Conservation (phyloP, 2,888 invertebrate genomes). For the Ceriagrion tenellum region DNA sequence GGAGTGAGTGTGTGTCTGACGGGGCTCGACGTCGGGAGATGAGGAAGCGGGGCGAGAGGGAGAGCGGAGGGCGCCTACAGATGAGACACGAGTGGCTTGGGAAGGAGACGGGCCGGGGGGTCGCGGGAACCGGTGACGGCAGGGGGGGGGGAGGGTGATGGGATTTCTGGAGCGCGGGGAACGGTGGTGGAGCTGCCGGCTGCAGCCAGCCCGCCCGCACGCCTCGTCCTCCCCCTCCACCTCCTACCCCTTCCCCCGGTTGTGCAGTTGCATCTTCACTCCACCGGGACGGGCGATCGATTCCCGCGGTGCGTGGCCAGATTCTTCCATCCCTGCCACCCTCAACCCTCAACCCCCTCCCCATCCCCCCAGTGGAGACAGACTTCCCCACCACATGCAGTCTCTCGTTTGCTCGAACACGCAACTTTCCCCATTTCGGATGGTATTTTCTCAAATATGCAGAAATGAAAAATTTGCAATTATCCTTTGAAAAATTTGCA, state of each 20-base stretch:
- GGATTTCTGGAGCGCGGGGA: background rate
- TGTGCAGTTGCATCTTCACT: background rate
- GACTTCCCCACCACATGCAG: background rate
- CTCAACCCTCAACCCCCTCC: background rate
- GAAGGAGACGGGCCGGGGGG: background rate
- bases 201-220: background rate
- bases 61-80: background rate
- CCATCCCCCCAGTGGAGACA: background rate
- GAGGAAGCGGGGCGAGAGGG: background rate
- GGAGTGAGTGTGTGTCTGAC: background rate
- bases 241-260: background rate
- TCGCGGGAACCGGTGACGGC: background rate
- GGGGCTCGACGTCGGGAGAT: too few species aligned
- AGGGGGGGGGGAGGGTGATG: background rate
- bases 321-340: background rate
- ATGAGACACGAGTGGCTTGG: background rate
- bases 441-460: background rate
- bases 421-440: background rate
- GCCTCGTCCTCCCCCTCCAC: background rate
- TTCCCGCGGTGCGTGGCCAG: background rate
- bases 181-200: background rate
- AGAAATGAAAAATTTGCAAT: background rate
- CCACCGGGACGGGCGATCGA: conserved; percentile 9
- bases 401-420: background rate
- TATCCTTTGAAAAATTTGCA: too few species aligned